Base-by-base conservation (phyloP, 64 coral and sea anemone species). In the Actinia tenebrosa region DNA sequence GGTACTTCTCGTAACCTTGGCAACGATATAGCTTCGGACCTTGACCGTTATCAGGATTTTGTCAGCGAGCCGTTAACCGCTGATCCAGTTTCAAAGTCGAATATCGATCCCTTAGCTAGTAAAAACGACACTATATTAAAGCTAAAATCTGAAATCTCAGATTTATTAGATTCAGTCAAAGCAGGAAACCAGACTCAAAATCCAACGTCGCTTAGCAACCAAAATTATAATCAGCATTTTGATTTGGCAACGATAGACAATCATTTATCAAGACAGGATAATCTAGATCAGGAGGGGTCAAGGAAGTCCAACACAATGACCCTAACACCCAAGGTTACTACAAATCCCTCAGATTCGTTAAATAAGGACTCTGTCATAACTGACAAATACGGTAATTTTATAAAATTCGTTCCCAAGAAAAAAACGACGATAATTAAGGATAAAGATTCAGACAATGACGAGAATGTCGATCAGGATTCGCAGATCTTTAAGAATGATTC, bases 341-440 rank as follows among this genome's bases (percentile, higher is more conserved):
- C 25, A 10, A 75, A 37, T 0, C 20, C 69, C 0, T 11, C 26
- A 42, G 26, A 13, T 15, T 75, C 69, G 11, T 43, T 75, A 27
- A 75, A 22, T 22, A 11, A 25, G 22, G 80, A 83, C 45, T 22
- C 46, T 20, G 80, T 16, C 9, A 20, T 83, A 14, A 83, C 80
- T 25, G 83, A 85, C 26, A 37, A 85, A 45, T 26, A 85, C 15
- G 83, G 83, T 25, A 85, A 85, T n/a, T 85, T 85, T 63, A 16
- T 85, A 20, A 85, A 60, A 20, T 64, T 85, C 15, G 54, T 61
- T 44, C 7, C 69, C 25, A 75, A 75, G 69, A 75, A 43, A 43
- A 75, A 75, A 42, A 7, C 3, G 15, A n/a, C 23, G 2, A 11
- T 13, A 10, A 75, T 15, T 30, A 42, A 2, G 10, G 26, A 75